A percentile compares a stretch with the other conserved stretches of the same genome.
phyloP scores from a whole-genome alignment of 2,797 vertebrate genomes.

The Onychomys leucogaster region DNA sequence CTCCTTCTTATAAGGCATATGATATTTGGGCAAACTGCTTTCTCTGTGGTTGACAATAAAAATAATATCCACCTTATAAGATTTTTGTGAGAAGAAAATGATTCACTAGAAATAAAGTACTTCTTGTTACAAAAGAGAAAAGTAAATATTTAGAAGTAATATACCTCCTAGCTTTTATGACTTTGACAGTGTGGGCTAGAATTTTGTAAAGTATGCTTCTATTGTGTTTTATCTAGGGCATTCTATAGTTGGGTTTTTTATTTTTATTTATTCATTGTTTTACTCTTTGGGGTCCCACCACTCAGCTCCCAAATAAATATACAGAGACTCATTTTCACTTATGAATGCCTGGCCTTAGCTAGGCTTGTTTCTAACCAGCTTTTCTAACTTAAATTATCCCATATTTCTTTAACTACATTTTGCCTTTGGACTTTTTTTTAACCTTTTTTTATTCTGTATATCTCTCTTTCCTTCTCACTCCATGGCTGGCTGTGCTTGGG shows the following conservation, averaged over 20 bases:
- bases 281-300: too few relatives aligned
- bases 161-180: not conserved
- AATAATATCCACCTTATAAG: not conserved
- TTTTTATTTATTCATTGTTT: too few relatives aligned
- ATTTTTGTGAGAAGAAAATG: constrained; percentile 2
- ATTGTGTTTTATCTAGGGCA: not conserved
- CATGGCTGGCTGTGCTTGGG: too few relatives aligned
- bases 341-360: too few relatives aligned
- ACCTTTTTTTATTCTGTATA: too few relatives aligned
- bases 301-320: too few relatives aligned
- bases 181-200: not conserved
- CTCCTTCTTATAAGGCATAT: not conserved
- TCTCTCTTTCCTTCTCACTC: too few relatives aligned
- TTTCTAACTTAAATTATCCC: too few relatives aligned
- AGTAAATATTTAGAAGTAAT: not conserved
- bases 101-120: not conserved
- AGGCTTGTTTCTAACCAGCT: too few relatives aligned
- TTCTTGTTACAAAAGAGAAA: not conserved
- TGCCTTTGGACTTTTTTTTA: too few relatives aligned
- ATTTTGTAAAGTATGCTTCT: not conserved
- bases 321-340: too few relatives aligned
- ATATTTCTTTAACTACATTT: too few relatives aligned
- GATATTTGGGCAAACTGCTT: not conserved
- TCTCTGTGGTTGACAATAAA: not conserved
- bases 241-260: not conserved